These are phyloP conservation scores for Drosophila lacertosa DNA, from an alignment of 1,140 invertebrate species.

Conservation along the genomic window DNA sequence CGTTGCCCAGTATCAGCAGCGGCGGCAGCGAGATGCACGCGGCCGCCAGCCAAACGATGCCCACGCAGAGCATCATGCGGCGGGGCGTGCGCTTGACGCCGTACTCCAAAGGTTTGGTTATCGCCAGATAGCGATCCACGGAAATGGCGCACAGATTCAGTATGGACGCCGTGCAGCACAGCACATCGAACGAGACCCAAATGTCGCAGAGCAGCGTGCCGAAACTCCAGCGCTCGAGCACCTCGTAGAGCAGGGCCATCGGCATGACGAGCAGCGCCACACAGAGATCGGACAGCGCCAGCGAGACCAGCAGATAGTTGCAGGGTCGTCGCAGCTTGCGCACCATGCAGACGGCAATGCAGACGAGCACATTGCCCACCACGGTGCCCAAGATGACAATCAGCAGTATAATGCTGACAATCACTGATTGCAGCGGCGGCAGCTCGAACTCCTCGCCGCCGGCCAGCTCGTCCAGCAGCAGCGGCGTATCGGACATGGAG, in stretches of 20 bases:
- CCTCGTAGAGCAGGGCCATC: constrained; percentile 92
- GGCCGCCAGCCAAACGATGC: constrained; percentile 94
- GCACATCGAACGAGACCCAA: constrained; percentile 93
- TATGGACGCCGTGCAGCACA: constrained; percentile 94
- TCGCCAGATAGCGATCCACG: constrained; percentile 94
- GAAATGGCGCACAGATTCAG: constrained; percentile 96
- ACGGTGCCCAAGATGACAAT: constrained; percentile 92
- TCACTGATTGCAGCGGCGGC: constrained; percentile 86
- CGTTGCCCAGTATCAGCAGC: constrained; percentile 94
- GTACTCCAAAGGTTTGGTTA: constrained; percentile 95
- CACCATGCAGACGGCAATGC: constrained; percentile 93
- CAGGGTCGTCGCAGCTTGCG: constrained; percentile 92
- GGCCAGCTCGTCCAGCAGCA: constrained; percentile 56
- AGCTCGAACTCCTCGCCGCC: constrained; percentile 73
- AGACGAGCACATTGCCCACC: constrained; percentile 95
- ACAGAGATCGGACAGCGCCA: constrained; percentile 95
- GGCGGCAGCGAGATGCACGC: constrained; percentile 95
- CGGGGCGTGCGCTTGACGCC: constrained; percentile 93
- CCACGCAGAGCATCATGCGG: constrained; percentile 93
- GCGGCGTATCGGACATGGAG: constrained; percentile 54
- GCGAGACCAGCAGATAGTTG: constrained; percentile 95
- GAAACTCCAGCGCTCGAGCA: constrained; percentile 93
- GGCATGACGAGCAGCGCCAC: constrained; percentile 93
- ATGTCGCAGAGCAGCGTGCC: constrained; percentile 93
- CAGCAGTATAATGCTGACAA: constrained; percentile 89